These are phyloP conservation scores for Volucella inflata DNA, from an alignment of 2,888 invertebrate genomes.

Conservation along the genomic window DNA sequence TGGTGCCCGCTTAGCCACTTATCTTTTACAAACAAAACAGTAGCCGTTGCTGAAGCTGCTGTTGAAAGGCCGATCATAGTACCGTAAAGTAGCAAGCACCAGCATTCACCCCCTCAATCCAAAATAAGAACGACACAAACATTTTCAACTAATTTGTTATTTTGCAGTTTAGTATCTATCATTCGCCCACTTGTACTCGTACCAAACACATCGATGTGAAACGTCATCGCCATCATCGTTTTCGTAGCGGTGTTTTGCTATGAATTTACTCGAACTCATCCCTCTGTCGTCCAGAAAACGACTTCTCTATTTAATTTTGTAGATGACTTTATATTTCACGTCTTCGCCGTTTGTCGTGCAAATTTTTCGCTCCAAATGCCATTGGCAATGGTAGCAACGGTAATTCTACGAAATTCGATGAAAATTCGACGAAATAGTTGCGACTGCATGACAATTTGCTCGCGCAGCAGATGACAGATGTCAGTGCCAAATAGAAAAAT, in stretches of 20 bases:
- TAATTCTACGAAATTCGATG: constrained; percentile 61
- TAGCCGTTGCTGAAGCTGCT: not conserved
- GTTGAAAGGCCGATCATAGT: constrained; percentile 29
- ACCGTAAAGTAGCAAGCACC: not conserved
- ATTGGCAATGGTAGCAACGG: constrained; percentile 50
- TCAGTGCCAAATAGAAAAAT: constrained; percentile 51
- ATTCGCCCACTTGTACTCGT: constrained; percentile 31
- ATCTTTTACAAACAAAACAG: constrained; percentile 30
- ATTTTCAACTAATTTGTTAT: constrained; percentile 57
- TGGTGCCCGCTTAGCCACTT: constrained; percentile 1
- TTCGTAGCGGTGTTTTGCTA: constrained; percentile 14
- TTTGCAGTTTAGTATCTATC: constrained; percentile 9
- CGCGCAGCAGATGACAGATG: constrained; percentile 56
- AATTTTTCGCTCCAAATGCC: constrained; percentile 18
- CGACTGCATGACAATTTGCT: constrained; percentile 36
- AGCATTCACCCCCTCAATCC: constrained; percentile 30
- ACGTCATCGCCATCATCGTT: constrained; percentile 40
- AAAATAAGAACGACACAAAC: constrained; percentile 29
- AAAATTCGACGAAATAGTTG: constrained; percentile 53
- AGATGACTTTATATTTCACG: constrained; percentile 64
- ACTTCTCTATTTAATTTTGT: constrained; percentile 49
- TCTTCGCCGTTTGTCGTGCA: constrained; percentile 10
- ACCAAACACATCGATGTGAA: constrained; percentile 12
- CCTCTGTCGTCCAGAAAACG: constrained; percentile 12
- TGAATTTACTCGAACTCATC: constrained; percentile 37